phyloP scores from a whole-genome alignment of 2,113 vertebrate genomes.

The Glareola pratincola region DNA sequence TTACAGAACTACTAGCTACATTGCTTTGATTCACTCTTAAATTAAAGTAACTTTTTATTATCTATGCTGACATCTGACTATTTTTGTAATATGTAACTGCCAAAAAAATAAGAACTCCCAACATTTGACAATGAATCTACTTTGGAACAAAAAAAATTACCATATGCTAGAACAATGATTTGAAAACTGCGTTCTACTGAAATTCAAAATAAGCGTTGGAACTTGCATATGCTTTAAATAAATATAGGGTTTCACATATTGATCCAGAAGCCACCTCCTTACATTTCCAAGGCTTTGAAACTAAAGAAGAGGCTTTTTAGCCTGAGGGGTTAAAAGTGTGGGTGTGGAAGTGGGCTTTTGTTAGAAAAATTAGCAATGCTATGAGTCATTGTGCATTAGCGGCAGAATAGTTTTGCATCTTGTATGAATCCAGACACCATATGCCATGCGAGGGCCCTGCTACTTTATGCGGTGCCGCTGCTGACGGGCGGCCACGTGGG shows the following conservation, averaged over 20 bases:
- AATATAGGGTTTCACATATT: slow-evolving; percentile 45
- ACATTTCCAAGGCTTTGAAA: slow-evolving; percentile 62
- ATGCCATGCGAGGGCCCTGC: slow-evolving; percentile 95
- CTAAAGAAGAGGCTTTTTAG: slow-evolving; percentile 73
- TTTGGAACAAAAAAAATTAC: not conserved
- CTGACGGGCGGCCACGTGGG: slow-evolving; percentile 90
- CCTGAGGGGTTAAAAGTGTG: slow-evolving; percentile 83
- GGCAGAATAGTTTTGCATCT: slow-evolving; percentile 98
- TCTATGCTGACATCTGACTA: not conserved
- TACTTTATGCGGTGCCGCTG: slow-evolving; percentile 87
- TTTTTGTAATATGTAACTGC: not conserved
- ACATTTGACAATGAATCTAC: not conserved
- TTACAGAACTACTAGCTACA: not conserved
- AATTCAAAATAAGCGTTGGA: slow-evolving; percentile 1
- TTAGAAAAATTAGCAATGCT: slow-evolving; percentile 93
- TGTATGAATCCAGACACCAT: slow-evolving; percentile 99
- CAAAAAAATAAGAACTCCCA: not conserved
- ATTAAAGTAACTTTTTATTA: not conserved
- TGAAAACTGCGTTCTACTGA: not conserved
- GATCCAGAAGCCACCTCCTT: slow-evolving; percentile 62
- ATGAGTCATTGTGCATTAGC: slow-evolving; percentile 98
- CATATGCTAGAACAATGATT: rapidly evolving
- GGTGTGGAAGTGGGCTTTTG: slow-evolving; percentile 88
- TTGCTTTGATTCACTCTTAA: not conserved
- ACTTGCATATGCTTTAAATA: slow-evolving; percentile 36